phyloP scores from a whole-genome alignment of 2,888 invertebrate genomes.

The Orthosia gothica region DNA sequence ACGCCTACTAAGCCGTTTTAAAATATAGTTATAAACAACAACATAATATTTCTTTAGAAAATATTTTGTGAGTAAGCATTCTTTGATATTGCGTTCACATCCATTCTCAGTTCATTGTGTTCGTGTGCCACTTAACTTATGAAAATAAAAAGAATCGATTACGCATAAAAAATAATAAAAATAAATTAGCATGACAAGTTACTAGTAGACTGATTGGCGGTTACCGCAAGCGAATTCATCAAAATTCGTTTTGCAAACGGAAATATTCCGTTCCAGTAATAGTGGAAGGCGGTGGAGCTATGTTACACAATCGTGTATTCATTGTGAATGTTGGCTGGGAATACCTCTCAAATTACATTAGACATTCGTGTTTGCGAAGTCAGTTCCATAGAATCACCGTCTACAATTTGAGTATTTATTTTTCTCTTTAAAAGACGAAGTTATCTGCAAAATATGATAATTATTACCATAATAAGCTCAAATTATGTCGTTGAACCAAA shows the following conservation, averaged over 20 bases:
- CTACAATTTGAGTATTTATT: constrained; percentile 16
- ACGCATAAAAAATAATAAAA: constrained; percentile 36
- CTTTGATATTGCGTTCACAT: constrained; percentile 24
- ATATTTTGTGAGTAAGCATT: background rate
- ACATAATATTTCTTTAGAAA: background rate
- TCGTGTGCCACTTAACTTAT: constrained; percentile 35
- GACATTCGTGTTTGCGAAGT: constrained; percentile 28
- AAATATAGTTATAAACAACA: background rate
- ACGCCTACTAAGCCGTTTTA: background rate
- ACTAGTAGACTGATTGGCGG: constrained; percentile 37
- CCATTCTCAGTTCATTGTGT: constrained; percentile 14
- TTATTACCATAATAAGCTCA: background rate
- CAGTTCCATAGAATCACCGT: constrained; percentile 16
- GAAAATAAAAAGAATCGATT: constrained; percentile 34
- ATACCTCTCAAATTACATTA: constrained; percentile 48
- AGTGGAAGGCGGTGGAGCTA: constrained; percentile 6
- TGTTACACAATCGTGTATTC: constrained; percentile 49
- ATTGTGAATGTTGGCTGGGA: constrained; percentile 44
- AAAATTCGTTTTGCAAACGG: constrained; percentile 50
- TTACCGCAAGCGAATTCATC: constrained; percentile 46
- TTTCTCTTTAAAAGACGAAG: background rate
- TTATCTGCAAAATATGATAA: background rate
- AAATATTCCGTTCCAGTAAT: constrained; percentile 45
- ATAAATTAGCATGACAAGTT: constrained; percentile 33
- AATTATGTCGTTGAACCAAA: background rate